These are phyloP conservation scores for Pelecanoides urinatrix DNA, from an alignment of 2,113 vertebrate species.

Conservation along the genomic window DNA sequence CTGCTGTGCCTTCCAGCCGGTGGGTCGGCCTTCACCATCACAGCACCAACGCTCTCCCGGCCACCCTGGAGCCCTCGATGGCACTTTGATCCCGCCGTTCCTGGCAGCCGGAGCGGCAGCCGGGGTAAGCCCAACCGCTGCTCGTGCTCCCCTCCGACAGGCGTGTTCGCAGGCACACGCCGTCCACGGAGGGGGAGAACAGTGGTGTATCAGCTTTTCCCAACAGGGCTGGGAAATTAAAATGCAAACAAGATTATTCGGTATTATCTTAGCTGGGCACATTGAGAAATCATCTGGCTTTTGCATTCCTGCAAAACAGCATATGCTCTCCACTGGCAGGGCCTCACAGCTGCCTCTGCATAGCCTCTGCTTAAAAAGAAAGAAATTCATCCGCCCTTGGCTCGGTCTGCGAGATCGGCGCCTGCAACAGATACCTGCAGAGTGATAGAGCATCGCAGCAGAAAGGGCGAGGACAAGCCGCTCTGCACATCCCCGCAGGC, in stretches of 20 bases:
- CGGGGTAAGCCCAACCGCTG: background rate
- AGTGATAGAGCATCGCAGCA: background rate
- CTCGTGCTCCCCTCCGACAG: background rate
- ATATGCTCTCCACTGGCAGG: background rate
- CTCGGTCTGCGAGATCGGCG: background rate
- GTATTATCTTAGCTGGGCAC: background rate
- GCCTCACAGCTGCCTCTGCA: background rate
- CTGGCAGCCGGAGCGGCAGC: background rate
- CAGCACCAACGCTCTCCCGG: background rate
- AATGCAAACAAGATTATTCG: background rate
- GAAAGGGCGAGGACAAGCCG: background rate
- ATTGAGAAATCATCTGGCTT: background rate
- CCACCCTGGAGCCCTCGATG: background rate
- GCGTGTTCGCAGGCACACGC: fast-evolving
- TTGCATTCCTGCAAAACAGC: background rate
- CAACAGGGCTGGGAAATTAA: background rate
- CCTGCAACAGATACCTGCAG: background rate
- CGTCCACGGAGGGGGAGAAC: background rate
- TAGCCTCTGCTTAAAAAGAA: background rate
- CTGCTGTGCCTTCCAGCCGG: background rate
- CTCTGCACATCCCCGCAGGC: fast-evolving
- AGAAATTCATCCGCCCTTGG: background rate
- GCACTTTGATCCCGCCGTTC: background rate
- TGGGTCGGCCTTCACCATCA: background rate
- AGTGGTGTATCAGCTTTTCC: background rate